Evolutionary conservation across 2,113 vertebrate genomes (phyloP).

Genomic region (Sylvietta virens): DNA sequence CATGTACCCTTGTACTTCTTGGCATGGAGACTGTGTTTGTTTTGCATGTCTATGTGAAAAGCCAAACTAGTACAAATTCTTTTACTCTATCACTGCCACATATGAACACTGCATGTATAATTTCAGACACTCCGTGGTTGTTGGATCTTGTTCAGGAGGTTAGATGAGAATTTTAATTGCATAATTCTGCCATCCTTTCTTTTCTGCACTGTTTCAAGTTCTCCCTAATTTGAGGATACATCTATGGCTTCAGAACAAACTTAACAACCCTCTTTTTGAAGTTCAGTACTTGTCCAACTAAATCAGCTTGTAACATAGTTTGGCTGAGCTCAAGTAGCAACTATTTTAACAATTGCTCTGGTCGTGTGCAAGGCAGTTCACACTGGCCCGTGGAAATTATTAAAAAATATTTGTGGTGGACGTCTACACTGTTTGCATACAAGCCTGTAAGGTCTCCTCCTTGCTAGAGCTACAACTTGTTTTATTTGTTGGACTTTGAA

Average conservation of each 20-base stretch:
- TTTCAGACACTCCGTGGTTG: slow-evolving; percentile 41
- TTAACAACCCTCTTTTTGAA: neutral
- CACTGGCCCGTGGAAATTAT: neutral
- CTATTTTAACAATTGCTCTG: neutral
- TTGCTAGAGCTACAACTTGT: neutral
- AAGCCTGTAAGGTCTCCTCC: neutral
- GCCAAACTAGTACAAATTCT: slow-evolving; percentile 52
- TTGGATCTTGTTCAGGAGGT: slow-evolving; percentile 49
- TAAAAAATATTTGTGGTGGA: neutral
- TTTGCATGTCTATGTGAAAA: slow-evolving; percentile 42
- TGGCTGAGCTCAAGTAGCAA: neutral
- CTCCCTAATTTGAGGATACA: slow-evolving; percentile 24
- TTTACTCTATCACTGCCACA: slow-evolving; percentile 41
- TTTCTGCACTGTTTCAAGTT: slow-evolving; percentile 19
- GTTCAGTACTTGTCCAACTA: neutral
- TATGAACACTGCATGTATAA: slow-evolving; percentile 40
- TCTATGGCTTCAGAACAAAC: neutral
- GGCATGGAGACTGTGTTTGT: slow-evolving; percentile 32
- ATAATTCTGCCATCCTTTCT: slow-evolving; percentile 31
- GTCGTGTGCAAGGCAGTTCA: neutral
- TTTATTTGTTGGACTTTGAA: slow-evolving; percentile 29
- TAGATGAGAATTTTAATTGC: slow-evolving; percentile 50
- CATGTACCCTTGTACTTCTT: neutral
- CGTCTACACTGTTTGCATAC: neutral
- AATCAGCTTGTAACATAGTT: neutral